These are phyloP conservation scores for Marmota monax DNA, from an alignment of 2,113 vertebrate species.

Conservation along the genomic window DNA sequence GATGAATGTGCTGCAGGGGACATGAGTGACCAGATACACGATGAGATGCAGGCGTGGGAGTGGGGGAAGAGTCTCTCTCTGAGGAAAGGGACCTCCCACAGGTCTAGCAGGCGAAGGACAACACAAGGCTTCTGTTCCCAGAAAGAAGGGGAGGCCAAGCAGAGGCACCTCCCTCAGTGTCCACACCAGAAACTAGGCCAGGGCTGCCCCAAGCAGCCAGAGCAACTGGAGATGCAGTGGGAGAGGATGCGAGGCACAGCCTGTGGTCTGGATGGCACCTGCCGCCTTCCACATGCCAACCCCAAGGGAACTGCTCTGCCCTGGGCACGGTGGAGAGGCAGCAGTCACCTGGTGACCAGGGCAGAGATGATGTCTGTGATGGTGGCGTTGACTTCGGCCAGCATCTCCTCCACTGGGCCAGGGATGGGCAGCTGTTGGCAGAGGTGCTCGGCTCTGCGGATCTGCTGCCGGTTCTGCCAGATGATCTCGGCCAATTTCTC, in stretches of 20 bases:
- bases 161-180: not conserved
- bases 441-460: constrained; percentile 95
- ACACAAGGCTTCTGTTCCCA: accelerated
- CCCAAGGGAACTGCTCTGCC: accelerated
- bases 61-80: not conserved
- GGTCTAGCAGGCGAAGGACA: not conserved
- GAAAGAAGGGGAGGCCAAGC: not conserved
- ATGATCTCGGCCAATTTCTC: constrained; percentile 98
- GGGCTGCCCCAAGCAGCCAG: not conserved
- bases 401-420: constrained; percentile 95
- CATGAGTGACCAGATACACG: not conserved
- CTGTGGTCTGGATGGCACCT: not conserved
- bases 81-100: not conserved
- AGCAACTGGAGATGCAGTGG: not conserved
- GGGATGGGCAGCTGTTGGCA: constrained; percentile 97
- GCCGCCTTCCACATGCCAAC: not conserved
- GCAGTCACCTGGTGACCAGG: constrained; percentile 94
- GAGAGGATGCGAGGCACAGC: not conserved
- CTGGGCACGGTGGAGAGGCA: not conserved
- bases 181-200: not conserved
- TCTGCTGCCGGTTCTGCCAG: constrained; percentile 99
- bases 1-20: constrained; percentile 95
- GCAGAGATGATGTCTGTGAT: constrained; percentile 99
- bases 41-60: not conserved
- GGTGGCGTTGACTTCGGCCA: constrained; percentile 95